Evolutionary conservation across 2,888 invertebrate species (phyloP).

Genomic region (Melolontha melolontha): DNA sequence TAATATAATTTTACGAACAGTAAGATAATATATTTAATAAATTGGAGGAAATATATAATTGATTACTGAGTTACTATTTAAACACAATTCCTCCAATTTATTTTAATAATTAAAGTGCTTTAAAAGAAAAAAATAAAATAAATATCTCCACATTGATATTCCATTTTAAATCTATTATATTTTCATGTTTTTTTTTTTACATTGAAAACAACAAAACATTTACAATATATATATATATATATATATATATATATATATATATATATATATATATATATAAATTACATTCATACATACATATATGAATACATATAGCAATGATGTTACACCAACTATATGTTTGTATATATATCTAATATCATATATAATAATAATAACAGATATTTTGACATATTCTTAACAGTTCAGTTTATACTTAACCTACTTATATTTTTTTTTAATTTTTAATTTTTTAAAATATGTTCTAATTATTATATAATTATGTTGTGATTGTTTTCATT

Average conservation of each 20-base stretch:
- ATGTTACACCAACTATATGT: slow-evolving; percentile 39
- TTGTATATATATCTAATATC: slow-evolving; percentile 38
- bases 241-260: slow-evolving; percentile 24
- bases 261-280: slow-evolving; percentile 24
- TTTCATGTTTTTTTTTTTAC: no score
- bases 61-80: no score
- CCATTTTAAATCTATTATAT: no score
- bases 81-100: no score
- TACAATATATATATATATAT: slow-evolving; percentile 1
- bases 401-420: slow-evolving; percentile 44
- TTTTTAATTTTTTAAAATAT: slow-evolving; percentile 31
- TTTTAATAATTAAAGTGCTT: no score
- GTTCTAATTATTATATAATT: slow-evolving; percentile 35
- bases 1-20: no score
- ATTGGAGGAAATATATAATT: no score
- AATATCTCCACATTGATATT: no score
- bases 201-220: no score
- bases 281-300: slow-evolving; percentile 25
- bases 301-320: slow-evolving; percentile 31
- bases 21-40: no score
- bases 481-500: slow-evolving; percentile 43
- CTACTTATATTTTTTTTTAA: neutral
- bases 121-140: no score
- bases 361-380: slow-evolving; percentile 32
- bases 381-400: slow-evolving; percentile 40